Conservation (phyloP, 2,797 vertebrate genomes). For the Catamblyrhynchus diadema region DNA sequence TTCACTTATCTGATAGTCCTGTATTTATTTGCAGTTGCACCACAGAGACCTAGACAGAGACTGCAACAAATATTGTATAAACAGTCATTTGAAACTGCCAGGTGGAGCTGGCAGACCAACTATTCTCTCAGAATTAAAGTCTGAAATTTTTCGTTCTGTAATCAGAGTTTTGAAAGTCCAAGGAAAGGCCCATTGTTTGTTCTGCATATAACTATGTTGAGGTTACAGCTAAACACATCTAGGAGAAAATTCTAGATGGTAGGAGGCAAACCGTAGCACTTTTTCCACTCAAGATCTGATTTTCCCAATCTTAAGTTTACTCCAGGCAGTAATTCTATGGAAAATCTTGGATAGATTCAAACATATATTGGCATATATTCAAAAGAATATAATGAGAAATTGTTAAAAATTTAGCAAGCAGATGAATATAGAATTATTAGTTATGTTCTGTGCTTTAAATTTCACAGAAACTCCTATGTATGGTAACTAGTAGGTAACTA, state of each 20-base stretch:
- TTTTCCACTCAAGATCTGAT: neutral
- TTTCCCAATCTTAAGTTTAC: neutral
- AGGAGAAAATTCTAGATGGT: neutral
- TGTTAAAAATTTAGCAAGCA: slow-evolving; percentile 35
- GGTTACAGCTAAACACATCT: neutral
- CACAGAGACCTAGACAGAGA: neutral
- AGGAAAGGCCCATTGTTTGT: neutral
- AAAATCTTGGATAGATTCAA: slow-evolving; percentile 20
- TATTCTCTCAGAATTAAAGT: neutral
- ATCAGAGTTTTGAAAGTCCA: neutral
- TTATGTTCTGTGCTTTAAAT: slow-evolving; percentile 36
- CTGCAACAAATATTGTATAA: neutral
- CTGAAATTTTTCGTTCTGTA: neutral
- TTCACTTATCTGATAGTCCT: neutral
- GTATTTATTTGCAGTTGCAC: neutral
- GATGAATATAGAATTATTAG: slow-evolving; percentile 20
- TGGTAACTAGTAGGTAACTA: slow-evolving; percentile 10
- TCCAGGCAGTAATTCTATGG: neutral
- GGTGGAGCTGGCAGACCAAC: neutral
- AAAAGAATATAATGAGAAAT: slow-evolving; percentile 1
- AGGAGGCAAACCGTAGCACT: neutral
- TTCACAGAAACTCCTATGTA: neutral
- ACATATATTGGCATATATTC: neutral
- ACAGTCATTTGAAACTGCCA: neutral
- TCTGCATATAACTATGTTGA: neutral